phyloP scores from a whole-genome alignment of 2,888 invertebrate species.

The Microctonus aethiopoides region DNA sequence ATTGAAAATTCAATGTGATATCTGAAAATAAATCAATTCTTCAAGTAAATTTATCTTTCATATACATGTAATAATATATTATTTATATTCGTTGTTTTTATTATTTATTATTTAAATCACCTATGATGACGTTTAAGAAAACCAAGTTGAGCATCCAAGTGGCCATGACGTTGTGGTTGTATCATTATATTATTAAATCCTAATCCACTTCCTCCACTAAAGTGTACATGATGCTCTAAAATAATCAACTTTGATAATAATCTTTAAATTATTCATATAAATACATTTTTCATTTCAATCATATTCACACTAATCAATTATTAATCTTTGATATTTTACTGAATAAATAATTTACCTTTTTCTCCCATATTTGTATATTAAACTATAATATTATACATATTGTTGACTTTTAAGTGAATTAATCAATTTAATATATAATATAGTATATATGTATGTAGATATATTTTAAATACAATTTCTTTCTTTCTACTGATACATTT shows the following conservation, averaged over 20 bases:
- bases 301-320: background rate
- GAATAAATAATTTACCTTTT: conserved; percentile 47
- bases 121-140: conserved; percentile 59
- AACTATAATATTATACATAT: conserved; percentile 23
- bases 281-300: background rate
- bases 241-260: conserved; percentile 32
- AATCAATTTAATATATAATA: no score
- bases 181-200: conserved; percentile 61
- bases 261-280: background rate
- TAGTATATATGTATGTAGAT: no score
- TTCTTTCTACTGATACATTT: no score
- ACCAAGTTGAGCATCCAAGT: conserved; percentile 59
- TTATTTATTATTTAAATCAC: conserved; percentile 40
- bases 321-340: background rate
- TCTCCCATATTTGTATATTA: conserved; percentile 51
- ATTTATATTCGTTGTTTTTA: background rate
- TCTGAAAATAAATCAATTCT: conserved; percentile 39
- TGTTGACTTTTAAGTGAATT: background rate
- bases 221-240: conserved; percentile 61
- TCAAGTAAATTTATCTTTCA: no score
- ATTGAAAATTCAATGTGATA: conserved; percentile 58
- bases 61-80: background rate
- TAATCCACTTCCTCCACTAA: conserved; percentile 58
- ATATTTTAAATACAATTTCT: no score
- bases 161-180: conserved; percentile 61